phyloP scores from a whole-genome alignment of 2,113 vertebrate species.

The Dermatemys mawii region DNA sequence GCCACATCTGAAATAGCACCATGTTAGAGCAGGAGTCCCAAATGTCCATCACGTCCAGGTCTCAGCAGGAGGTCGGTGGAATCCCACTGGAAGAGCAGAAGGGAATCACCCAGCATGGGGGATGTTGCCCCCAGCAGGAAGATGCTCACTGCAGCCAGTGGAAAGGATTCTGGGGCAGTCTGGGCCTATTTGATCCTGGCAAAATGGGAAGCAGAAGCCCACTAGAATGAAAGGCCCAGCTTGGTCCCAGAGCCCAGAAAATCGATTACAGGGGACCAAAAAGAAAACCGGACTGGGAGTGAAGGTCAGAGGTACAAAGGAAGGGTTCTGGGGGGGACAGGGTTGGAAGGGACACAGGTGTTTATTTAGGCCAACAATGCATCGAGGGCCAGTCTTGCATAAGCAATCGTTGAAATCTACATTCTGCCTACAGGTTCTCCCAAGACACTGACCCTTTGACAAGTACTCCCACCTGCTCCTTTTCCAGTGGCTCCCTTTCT shows the following conservation, averaged over 20 bases:
- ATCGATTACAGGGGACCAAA: neutral
- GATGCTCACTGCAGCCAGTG: neutral
- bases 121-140: neutral
- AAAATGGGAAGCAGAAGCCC: neutral
- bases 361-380: neutral
- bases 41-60: neutral
- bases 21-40: neutral
- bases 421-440: neutral
- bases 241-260: neutral
- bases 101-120: neutral
- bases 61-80: neutral
- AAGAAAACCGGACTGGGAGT: neutral
- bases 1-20: neutral
- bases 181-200: neutral
- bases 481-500: neutral
- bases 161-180: neutral
- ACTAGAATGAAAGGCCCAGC: neutral
- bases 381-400: neutral
- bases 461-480: neutral
- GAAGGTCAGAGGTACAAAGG: neutral
- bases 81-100: neutral
- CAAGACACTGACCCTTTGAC: neutral
- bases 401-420: neutral
- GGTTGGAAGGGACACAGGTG: neutral
- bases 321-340: neutral